phyloP scores from a whole-genome alignment of 2,113 vertebrate species.

The Labeo rohita region DNA sequence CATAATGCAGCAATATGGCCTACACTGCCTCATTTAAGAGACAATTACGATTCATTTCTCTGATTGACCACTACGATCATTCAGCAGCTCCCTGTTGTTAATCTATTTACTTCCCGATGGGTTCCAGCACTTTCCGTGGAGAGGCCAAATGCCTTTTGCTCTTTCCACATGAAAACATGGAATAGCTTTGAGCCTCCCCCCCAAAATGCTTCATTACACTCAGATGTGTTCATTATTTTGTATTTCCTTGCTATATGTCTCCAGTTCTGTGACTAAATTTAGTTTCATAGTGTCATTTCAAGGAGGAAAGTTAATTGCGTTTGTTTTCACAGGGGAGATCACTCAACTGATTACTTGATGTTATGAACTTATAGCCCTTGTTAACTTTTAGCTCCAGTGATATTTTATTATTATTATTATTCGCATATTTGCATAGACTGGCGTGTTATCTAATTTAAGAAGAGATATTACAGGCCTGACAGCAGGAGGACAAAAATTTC shows the following conservation, averaged over 20 bases:
- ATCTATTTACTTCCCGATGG: constrained; percentile 60
- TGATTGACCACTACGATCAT: constrained; percentile 72
- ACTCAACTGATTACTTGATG: constrained; percentile 15
- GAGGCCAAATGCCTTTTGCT: constrained; percentile 43
- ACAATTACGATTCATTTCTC: constrained; percentile 55
- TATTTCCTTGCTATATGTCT: neutral
- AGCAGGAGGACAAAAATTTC: constrained; percentile 28
- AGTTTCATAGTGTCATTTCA: constrained; percentile 2
- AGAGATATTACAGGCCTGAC: constrained; percentile 47
- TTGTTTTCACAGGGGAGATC: constrained; percentile 16
- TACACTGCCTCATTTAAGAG: constrained; percentile 59
- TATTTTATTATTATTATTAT: constrained; percentile 30
- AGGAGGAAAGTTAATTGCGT: constrained; percentile 34
- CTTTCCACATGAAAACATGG: constrained; percentile 16
- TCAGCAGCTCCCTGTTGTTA: constrained; percentile 65
- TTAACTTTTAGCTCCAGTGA: neutral
- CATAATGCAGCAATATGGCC: constrained; percentile 58
- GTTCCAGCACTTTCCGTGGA: constrained; percentile 63
- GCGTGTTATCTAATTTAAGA: constrained; percentile 44
- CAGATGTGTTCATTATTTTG: constrained; percentile 24
- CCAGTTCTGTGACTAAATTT: constrained; percentile 2
- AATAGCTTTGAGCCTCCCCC: constrained; percentile 37
- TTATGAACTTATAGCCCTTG: neutral
- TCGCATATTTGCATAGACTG: constrained; percentile 26
- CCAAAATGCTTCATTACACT: constrained; percentile 39